A percentile compares a stretch with the other conserved stretches of the same genome.
Evolutionary conservation across 2,888 invertebrate species (phyloP).

Genomic region (Koerneria pararmatus): DNA sequence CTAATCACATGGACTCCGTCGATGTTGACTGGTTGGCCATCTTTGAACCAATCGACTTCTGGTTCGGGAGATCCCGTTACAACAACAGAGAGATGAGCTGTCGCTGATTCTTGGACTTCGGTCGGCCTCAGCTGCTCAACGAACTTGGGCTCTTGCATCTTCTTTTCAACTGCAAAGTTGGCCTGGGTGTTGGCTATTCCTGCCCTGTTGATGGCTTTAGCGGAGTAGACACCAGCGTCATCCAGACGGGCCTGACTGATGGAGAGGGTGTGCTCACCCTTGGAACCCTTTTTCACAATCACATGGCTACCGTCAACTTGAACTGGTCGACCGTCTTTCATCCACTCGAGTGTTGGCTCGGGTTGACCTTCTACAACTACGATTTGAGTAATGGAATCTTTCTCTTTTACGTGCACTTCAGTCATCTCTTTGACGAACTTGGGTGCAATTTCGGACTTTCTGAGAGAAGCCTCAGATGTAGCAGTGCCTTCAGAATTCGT

Average conservation of each 20-base stretch:
- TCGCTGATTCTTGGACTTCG: constrained; percentile 33
- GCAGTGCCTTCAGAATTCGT: constrained; percentile 64
- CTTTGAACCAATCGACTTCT: constrained; percentile 88
- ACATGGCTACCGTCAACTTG: constrained; percentile 63
- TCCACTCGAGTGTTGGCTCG: constrained; percentile 79
- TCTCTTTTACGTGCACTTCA: constrained; percentile 72
- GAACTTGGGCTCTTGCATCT: constrained; percentile 30
- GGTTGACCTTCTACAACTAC: constrained; percentile 72
- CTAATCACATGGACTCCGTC: constrained; percentile 71
- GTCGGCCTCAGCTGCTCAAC: constrained; percentile 28
- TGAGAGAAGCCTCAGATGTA: constrained; percentile 27
- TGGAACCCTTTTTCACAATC: constrained; percentile 58
- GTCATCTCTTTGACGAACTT: constrained; percentile 20
- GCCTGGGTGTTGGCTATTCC: constrained; percentile 36
- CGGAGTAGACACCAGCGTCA: constrained; percentile 42
- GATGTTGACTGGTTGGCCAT: constrained; percentile 82
- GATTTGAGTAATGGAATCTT: constrained; percentile 77
- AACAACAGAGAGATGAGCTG: constrained; percentile 66
- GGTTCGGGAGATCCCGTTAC: constrained; percentile 86
- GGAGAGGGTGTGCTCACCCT: constrained; percentile 65
- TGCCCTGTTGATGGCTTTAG: constrained; percentile 37
- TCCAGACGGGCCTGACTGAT: constrained; percentile 33
- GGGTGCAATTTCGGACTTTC: constrained; percentile 27
- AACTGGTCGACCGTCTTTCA: constrained; percentile 70
- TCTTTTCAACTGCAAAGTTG: constrained; percentile 29